Evolutionary conservation across 2,113 vertebrate genomes (phyloP), one percentile per base, ranked within the genome.

Genomic region (Phycodurus eques): DNA sequence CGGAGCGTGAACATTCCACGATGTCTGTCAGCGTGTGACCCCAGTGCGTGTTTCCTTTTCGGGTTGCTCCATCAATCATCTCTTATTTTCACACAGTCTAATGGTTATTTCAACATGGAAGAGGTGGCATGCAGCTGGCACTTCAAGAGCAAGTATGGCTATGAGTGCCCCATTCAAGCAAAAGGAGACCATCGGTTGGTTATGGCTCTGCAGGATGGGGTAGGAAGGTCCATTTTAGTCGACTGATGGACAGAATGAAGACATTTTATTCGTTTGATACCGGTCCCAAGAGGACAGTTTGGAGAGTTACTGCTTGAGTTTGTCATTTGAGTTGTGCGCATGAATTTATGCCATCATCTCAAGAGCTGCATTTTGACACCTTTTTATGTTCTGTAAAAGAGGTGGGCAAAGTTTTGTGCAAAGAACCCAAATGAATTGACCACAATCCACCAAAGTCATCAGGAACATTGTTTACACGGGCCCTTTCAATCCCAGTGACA

Each of bases 21-120:
- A 70, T 75, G 83, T 82, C 83, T 86, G 78, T 76, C 81, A 68
- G 77, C 73, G 70, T 72, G 62, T 42, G 68, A 87, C 81, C 76
- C 54, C 72, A 79, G 82, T 83, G 85, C 49, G 47, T 59, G 76
- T 87, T 90, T 81, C 80, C 66, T 87, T 57, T 72, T 69, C 66
- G 60, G 61, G 76, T 82, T 74, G 71, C 81, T 72, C 71, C 77
- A 85, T 86, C 83, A 77, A 83, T 85, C 83, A 86, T 79, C 43
- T 15, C 35, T 75, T 73, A 67, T 79, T 86, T 77, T 87, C 69
- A 27, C 65, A 73, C 72, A 35, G 47, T 86, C 82, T 76, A 70
- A 77, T 79, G 43, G 54, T 72, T 70, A 73, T 83, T 80, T 76
- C 47, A 70, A 5, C 9, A 43, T 70, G 70, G 57, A 46, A 43